These are phyloP conservation scores for Holacanthus passer DNA, from an alignment of 2,113 vertebrate species.

Conservation along the genomic window DNA sequence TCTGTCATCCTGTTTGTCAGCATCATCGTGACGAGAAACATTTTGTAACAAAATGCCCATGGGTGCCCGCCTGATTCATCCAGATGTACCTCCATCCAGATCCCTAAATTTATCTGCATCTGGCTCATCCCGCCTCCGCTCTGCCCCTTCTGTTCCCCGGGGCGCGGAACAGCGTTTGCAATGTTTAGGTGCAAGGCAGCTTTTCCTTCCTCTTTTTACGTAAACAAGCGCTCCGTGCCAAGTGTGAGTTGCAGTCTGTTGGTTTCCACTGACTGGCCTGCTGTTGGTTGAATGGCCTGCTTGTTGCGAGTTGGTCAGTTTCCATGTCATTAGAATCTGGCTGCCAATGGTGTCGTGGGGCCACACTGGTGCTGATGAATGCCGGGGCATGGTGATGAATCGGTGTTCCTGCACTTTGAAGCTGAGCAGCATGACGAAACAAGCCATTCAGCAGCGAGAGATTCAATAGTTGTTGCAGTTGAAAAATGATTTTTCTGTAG, in stretches of 20 bases:
- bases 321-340: conserved; percentile 73
- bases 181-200: conserved; percentile 9
- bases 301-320: conserved; percentile 79
- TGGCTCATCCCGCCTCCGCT: conserved; percentile 12
- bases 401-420: conserved; percentile 51
- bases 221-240: conserved; percentile 65
- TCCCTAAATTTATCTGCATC: conserved; percentile 53
- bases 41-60: conserved; percentile 51
- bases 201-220: conserved; percentile 32
- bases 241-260: conserved; percentile 55
- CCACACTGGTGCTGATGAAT: conserved; percentile 70
- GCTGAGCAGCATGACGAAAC: conserved; percentile 41
- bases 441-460: conserved; percentile 5
- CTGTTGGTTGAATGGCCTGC: conserved; percentile 74
- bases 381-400: conserved; percentile 62
- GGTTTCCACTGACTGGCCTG: conserved; percentile 47
- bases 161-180: conserved; percentile 13
- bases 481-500: conserved; percentile 12
- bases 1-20: conserved; percentile 3
- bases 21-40: conserved; percentile 21
- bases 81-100: conserved; percentile 27
- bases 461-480: background rate
- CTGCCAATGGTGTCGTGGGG: conserved; percentile 62
- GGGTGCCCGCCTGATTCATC: conserved; percentile 56
- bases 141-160: background rate